Conservation (phyloP, 2,113 vertebrate species). For the Pipra filicauda region DNA sequence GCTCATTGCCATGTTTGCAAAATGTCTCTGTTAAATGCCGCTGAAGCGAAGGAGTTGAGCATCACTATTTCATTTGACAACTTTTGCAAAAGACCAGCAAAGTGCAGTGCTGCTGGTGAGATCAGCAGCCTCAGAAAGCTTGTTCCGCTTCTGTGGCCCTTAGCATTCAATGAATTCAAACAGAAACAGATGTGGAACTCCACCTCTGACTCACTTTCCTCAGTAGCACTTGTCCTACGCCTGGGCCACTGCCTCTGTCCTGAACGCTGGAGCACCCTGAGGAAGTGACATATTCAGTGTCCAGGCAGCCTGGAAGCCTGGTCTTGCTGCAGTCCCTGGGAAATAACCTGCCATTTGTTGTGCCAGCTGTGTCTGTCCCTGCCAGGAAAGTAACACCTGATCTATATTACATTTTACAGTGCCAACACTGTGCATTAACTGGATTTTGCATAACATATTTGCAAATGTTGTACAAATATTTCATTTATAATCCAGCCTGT, state of each 20-base stretch:
- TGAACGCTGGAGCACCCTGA: background rate
- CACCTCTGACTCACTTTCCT: background rate
- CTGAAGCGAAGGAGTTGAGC: background rate
- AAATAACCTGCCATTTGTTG: background rate
- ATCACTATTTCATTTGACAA: background rate
- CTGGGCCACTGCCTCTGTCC: background rate
- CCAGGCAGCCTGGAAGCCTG: background rate
- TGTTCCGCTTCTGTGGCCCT: background rate
- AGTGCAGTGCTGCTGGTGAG: background rate
- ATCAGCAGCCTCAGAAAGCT: background rate
- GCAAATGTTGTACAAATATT: background rate
- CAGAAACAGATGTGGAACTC: background rate
- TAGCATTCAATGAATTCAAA: rapidly evolving
- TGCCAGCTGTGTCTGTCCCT: background rate
- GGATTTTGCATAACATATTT: background rate
- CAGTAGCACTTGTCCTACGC: background rate
- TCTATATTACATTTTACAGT: background rate
- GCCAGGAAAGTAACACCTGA: background rate
- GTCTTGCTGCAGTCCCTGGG: background rate
- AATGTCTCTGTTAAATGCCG: background rate
- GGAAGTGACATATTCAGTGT: rapidly evolving
- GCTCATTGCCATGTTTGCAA: background rate
- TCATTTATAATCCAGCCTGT: background rate
- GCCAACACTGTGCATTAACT: background rate
- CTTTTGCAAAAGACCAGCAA: background rate